Percentiles rank a stretch among this genome's conserved stretches.
These are phyloP conservation scores for Palythoa grandis DNA, from an alignment of 92 coral and sea anemone genomes.

Conservation along the genomic window DNA sequence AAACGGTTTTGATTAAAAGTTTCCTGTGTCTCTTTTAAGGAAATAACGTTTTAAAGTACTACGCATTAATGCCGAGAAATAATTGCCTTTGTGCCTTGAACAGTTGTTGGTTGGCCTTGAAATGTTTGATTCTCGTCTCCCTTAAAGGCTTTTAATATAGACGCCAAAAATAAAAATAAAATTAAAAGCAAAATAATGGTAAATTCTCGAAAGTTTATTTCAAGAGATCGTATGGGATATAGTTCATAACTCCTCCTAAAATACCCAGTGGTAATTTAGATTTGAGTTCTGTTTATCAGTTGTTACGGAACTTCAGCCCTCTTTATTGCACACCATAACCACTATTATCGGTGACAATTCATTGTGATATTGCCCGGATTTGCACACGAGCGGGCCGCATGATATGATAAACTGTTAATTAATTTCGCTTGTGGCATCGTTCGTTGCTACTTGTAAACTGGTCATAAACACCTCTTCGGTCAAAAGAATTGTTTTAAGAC, in stretches of 20 bases:
- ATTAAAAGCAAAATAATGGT: neutral
- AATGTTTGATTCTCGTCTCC: too few relatives aligned
- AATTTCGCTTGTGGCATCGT: conserved; percentile 27
- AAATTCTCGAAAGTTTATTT: neutral
- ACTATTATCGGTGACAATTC: neutral
- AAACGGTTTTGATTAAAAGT: conserved; percentile 13
- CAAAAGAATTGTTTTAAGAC: neutral
- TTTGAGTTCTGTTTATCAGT: conserved; percentile 17
- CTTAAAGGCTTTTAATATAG: neutral
- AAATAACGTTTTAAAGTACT: too few relatives aligned
- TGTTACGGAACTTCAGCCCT: neutral
- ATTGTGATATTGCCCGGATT: conserved; percentile 8
- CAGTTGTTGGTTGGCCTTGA: neutral
- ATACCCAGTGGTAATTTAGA: neutral
- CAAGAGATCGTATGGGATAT: neutral
- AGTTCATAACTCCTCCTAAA: conserved; percentile 20
- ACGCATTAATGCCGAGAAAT: too few relatives aligned
- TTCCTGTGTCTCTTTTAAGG: conserved; percentile 3
- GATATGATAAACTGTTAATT: conserved; percentile 40
- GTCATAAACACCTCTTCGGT: conserved; percentile 34
- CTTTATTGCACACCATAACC: neutral
- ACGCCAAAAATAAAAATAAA: neutral
- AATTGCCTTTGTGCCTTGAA: too few relatives aligned
- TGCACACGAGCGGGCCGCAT: conserved; percentile 27
- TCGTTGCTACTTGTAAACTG: conserved; percentile 19